Evolutionary conservation across 1,140 invertebrate genomes (phyloP).

Genomic region (Potamilus streckersoni): DNA sequence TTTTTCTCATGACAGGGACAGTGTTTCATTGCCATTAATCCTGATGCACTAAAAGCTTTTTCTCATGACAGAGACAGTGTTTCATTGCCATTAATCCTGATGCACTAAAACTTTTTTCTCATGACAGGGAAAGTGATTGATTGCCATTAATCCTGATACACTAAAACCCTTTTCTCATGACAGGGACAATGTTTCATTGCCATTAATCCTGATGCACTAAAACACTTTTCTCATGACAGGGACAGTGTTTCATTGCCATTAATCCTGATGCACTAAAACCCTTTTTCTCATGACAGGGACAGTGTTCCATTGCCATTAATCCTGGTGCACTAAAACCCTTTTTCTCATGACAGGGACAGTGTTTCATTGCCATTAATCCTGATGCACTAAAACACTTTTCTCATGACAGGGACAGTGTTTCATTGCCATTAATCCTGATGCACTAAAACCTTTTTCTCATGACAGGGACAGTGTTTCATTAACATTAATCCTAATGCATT

Average conservation of each 20-base stretch:
- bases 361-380: conserved; percentile 91
- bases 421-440: conserved; percentile 86
- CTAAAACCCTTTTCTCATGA: conserved; percentile 17
- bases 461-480: conserved; percentile 88
- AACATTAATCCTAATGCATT: conserved; percentile 88
- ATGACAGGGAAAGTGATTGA: conserved; percentile 86
- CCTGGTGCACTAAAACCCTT: conserved; percentile 76
- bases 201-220: conserved; percentile 80
- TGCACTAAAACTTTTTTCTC: conserved; percentile 60
- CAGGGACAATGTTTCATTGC: conserved; percentile 92
- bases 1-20: conserved; percentile 75
- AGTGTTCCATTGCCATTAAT: conserved; percentile 91
- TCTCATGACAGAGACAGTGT: conserved; percentile 79
- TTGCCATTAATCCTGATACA: conserved; percentile 85
- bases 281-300: conserved; percentile 73
- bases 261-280: conserved; percentile 84
- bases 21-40: conserved; percentile 91
- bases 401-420: conserved; percentile 85
- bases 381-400: conserved; percentile 68
- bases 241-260: conserved; percentile 92
- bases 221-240: conserved; percentile 70
- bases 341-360: conserved; percentile 77
- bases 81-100: conserved; percentile 90
- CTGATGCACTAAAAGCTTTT: conserved; percentile 72
- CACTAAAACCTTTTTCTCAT: conserved; percentile 42